Base-by-base conservation (phyloP, 2,888 invertebrate species). In the Gymnosoma rotundatum region DNA sequence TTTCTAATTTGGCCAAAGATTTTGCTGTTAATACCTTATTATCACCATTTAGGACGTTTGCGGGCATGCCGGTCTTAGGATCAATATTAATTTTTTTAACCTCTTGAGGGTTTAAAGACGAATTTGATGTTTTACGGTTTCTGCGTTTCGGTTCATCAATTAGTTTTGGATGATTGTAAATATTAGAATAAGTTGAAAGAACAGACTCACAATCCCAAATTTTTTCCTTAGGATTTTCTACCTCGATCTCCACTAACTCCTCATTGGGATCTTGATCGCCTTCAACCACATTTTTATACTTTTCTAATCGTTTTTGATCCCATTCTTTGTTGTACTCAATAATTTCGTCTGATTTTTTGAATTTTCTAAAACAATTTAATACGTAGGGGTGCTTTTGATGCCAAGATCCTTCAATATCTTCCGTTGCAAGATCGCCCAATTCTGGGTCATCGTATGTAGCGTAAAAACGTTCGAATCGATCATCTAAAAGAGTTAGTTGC, bases 201-300 rank as follows among this genome's bases (percentile, higher is more conserved):
- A 98, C 96, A 76, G 97, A 97, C 93, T 98, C 96, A 89, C 98
- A 98, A 92, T 98, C 98, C 96, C 96, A 98, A 91, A 95, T 95
- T 85, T 95, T 94, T 88, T 94, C 94, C 86, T 95, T 94, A 0
- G 93, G 93, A 72, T 95, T 94, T 38, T 94, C 94, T 1, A 95
- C 94, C 85, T 95, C 93, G 0, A 94, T 92, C 45, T 93, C 93
- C 50, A 95, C 91, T 14, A 95, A 93, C 83, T 94, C 93, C 3
- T 95, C 94, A 50, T 94, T 94, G 18, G 90, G 90, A 0, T 93
- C 93, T 10, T 93, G 92, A 32, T 92, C 91, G 54, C 92, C 92
- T 12, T 94, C 93, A 3, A 90, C 88, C 2, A 91, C 87, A 69
- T 88, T 87, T 8, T 85, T 78, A 60, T 91, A 90, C 75, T 90